phyloP scores from a whole-genome alignment of 2,797 vertebrate species.

The Muscicapa striata region DNA sequence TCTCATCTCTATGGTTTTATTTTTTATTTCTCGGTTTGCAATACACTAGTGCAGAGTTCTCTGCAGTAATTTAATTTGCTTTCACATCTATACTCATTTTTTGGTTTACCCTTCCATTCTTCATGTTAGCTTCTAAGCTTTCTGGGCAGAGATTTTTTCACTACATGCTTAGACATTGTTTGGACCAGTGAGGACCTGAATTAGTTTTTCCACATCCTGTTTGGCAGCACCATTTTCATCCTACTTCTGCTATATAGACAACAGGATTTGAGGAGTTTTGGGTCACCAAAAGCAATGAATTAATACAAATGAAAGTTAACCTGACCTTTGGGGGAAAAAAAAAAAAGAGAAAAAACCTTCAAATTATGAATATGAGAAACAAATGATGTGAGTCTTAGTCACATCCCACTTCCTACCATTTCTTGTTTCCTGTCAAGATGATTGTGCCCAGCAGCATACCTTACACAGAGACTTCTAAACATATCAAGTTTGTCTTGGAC shows the following conservation, averaged over 20 bases:
- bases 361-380: not conserved
- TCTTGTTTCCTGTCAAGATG: not conserved
- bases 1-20: not conserved
- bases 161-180: not conserved
- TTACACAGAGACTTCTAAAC: conserved; percentile 1
- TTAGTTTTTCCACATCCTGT: not conserved
- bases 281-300: not conserved
- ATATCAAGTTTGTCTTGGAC: not conserved
- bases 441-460: fast-evolving
- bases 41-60: not conserved
- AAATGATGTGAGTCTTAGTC: not conserved
- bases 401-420: not conserved
- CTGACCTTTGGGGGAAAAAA: not conserved
- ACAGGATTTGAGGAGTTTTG: not conserved
- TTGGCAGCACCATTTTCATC: not conserved
- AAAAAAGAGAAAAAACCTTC: fast-evolving
- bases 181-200: not conserved
- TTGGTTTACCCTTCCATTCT: not conserved
- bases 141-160: not conserved
- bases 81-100: not conserved
- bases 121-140: not conserved
- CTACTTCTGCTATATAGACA: not conserved
- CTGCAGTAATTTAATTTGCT: not conserved
- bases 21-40: not conserved
- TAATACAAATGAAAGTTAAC: not conserved